A percentile compares a stretch with the other conserved stretches of the same genome.
These are phyloP conservation scores for Rapana venosa DNA, from an alignment of 2,888 invertebrate species.

Conservation along the genomic window DNA sequence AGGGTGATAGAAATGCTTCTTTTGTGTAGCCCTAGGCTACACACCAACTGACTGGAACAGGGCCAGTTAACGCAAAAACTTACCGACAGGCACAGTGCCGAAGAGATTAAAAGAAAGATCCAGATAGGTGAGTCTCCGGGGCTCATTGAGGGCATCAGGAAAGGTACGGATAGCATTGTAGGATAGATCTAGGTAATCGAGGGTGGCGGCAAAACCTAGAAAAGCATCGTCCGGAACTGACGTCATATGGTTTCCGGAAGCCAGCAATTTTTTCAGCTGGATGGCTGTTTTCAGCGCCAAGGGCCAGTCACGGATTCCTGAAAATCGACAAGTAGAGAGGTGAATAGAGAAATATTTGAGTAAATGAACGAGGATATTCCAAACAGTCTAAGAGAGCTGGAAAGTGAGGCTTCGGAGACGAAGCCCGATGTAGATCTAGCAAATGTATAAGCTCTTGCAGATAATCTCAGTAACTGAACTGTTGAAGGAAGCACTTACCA, in stretches of 20 bases:
- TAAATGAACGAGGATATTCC: background rate
- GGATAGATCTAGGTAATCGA: slow-evolving; percentile 34
- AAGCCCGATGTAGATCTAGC: no score
- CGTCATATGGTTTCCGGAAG: slow-evolving; percentile 35
- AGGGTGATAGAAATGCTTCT: no score
- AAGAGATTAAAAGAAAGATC: slow-evolving; percentile 41
- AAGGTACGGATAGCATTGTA: slow-evolving; percentile 32
- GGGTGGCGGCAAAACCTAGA: slow-evolving; percentile 19
- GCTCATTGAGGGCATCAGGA: slow-evolving; percentile 38
- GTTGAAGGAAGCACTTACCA: no score
- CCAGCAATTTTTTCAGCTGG: slow-evolving; percentile 24
- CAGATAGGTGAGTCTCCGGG: background rate
- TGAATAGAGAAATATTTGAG: background rate
- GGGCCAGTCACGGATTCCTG: slow-evolving; percentile 35
- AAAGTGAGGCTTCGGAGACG: no score
- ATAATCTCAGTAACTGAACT: no score
- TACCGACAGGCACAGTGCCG: slow-evolving; percentile 18
- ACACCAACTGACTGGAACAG: background rate
- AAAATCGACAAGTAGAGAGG: background rate
- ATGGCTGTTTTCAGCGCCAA: slow-evolving; percentile 6
- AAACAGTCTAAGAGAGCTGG: no score
- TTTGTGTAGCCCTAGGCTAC: no score
- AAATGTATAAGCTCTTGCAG: no score
- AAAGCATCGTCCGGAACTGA: slow-evolving; percentile 35
- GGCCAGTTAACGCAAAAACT: background rate